Evolutionary conservation across 2,888 invertebrate species (phyloP).

Genomic region (Luffia ferchaultella): DNA sequence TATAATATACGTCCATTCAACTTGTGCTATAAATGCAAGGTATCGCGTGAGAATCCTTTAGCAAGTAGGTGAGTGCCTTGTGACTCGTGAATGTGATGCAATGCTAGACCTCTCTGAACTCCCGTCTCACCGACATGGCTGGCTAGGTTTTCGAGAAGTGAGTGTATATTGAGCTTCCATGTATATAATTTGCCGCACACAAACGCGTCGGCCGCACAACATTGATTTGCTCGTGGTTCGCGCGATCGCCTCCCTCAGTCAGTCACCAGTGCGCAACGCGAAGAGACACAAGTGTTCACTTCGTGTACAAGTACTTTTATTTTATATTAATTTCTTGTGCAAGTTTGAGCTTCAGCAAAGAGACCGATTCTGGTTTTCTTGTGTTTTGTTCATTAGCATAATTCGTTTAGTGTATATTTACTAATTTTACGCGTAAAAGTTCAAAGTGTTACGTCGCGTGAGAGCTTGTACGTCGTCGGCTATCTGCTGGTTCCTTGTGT

Average conservation of each 20-base stretch:
- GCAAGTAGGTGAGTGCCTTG: too few species aligned
- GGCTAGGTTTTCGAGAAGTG: too few species aligned
- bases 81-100: too few species aligned
- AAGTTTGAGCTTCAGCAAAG: conserved; percentile 34
- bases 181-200: conserved; percentile 33
- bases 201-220: conserved; percentile 38
- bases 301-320: conserved; percentile 31
- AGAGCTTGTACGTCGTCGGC: conserved; percentile 37
- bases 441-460: conserved; percentile 31
- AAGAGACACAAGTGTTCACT: conserved; percentile 45
- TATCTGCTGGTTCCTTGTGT: conserved; percentile 45
- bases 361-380: conserved; percentile 39
- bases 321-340: conserved; percentile 49
- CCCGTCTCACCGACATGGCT: too few species aligned
- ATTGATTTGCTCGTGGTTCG: conserved; percentile 57
- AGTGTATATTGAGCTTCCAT: not conserved
- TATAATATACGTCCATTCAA: too few species aligned
- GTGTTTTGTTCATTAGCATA: conserved; percentile 20
- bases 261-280: conserved; percentile 63
- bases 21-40: too few species aligned
- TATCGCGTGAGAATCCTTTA: too few species aligned
- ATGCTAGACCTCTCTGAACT: too few species aligned
- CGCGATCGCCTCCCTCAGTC: conserved; percentile 42
- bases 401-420: not conserved
- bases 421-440: too few species aligned